Percentiles rank a stretch among this genome's conserved stretches.
Conservation (phyloP, 30 jellyfish, hydroid and myxozoan species). For the Hydra vulgaris region DNA sequence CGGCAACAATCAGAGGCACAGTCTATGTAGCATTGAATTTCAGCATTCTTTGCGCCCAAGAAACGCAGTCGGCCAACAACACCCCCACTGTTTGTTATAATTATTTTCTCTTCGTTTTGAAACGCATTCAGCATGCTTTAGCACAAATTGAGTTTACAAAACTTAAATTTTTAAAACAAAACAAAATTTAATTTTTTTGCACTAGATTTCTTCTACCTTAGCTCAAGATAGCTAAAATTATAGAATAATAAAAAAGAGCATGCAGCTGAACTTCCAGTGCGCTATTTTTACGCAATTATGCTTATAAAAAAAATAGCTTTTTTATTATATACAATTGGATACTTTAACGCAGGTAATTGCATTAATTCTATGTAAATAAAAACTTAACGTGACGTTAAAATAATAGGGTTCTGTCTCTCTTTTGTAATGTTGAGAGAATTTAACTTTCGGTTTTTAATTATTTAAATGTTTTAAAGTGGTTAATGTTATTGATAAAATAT, state of each 20-base stretch:
- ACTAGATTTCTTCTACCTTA: neutral
- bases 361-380: neutral
- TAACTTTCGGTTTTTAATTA: too few species aligned
- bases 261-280: neutral
- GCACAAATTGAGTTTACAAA: neutral
- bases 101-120: neutral
- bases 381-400: too few species aligned
- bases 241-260: neutral
- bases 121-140: neutral
- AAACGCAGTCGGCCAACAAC: neutral
- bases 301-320: neutral
- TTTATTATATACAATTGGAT: neutral
- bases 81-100: neutral
- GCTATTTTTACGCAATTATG: neutral
- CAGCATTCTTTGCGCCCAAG: neutral
- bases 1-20: too few species aligned
- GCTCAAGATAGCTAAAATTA: neutral
- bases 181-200: neutral
- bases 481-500: too few species aligned
- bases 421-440: too few species aligned
- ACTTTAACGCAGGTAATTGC: neutral
- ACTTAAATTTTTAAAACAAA: neutral
- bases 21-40: neutral
- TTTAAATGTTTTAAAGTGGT: too few species aligned
- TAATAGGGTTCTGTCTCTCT: too few species aligned